Conservation (phyloP, 2,113 vertebrate genomes). For the Cettia cetti region DNA sequence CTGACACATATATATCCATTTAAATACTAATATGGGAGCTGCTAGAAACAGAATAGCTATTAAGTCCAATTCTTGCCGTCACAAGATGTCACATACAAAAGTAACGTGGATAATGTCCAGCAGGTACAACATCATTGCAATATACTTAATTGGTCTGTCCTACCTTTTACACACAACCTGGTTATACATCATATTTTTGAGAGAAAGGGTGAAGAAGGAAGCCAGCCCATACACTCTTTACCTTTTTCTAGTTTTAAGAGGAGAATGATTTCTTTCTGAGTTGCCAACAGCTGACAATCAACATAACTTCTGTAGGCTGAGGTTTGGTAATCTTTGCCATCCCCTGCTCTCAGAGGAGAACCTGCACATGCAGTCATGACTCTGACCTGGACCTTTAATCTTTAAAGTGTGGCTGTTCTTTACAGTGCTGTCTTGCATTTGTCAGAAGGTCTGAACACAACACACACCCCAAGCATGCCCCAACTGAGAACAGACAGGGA, state of each 20-base stretch:
- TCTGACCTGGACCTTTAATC: neutral
- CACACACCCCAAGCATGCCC: fast-evolving
- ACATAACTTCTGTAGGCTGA: neutral
- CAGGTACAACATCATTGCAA: neutral
- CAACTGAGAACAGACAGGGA: neutral
- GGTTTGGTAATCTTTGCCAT: neutral
- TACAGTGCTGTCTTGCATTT: neutral
- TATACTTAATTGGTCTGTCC: neutral
- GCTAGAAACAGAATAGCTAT: neutral
- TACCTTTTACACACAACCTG: neutral
- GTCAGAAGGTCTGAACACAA: neutral
- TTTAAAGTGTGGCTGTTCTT: neutral
- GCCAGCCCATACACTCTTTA: neutral
- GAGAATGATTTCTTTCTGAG: neutral
- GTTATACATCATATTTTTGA: neutral
- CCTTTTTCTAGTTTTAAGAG: neutral
- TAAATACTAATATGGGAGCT: neutral
- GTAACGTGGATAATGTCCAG: neutral
- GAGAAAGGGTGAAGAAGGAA: neutral
- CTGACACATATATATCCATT: neutral
- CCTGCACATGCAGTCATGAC: fast-evolving
- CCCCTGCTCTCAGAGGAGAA: neutral
- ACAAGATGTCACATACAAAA: neutral
- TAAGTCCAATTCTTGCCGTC: neutral
- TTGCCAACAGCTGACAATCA: neutral